A percentile compares a stretch with the other conserved stretches of the same genome.
Conservation (phyloP, 2,797 vertebrate species). For the Galago senegalensis region DNA sequence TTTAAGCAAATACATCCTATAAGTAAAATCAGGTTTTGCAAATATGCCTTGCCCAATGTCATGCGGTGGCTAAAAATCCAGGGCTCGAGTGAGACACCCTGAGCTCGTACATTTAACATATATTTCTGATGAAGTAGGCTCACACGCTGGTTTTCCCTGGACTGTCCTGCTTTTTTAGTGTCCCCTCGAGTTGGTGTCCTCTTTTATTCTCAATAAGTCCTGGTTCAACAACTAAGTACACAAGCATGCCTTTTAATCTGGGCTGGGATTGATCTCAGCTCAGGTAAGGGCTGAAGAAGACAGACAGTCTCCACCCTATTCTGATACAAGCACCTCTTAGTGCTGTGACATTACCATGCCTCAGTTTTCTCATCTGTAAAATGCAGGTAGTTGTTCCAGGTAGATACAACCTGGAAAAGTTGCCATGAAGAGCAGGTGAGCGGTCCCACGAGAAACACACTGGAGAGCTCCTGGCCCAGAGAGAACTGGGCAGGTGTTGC, state of each 20-base stretch:
- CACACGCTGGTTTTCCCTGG: no score
- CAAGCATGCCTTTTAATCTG: no score
- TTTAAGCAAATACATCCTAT: background rate
- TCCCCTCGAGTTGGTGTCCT: background rate
- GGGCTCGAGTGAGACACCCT: background rate
- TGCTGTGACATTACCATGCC: background rate
- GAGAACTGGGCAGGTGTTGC: background rate
- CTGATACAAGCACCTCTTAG: background rate
- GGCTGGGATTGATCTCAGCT: background rate
- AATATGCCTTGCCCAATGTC: background rate
- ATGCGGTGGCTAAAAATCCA: no score
- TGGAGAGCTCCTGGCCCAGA: background rate
- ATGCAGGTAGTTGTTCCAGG: no score
- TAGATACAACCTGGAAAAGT: background rate
- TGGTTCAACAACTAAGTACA: background rate
- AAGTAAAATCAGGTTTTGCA: background rate
- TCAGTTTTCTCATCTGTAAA: background rate
- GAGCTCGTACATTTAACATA: background rate
- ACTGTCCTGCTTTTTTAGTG: background rate
- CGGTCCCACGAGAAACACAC: accelerated
- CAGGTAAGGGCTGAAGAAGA: accelerated
- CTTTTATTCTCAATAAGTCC: background rate
- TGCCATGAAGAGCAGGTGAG: background rate
- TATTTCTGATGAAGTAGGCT: background rate
- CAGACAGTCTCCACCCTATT: background rate